These are phyloP conservation scores for Eupeodes corollae DNA, from an alignment of 1,140 invertebrate species.

Conservation along the genomic window DNA sequence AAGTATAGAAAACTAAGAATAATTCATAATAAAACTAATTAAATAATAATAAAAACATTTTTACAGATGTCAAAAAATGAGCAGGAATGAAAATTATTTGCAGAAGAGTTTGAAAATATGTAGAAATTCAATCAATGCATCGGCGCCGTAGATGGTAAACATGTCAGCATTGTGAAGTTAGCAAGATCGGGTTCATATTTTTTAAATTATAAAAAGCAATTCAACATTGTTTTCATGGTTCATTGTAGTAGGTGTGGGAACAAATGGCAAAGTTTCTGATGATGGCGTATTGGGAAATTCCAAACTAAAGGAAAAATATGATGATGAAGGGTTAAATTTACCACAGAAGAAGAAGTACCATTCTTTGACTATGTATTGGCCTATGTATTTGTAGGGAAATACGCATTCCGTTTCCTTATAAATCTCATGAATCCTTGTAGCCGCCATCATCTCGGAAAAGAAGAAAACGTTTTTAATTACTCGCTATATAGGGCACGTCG, in stretches of 20 bases:
- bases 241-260: slow-evolving; percentile 22
- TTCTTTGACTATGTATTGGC: slow-evolving; percentile 10
- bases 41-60: too few species aligned
- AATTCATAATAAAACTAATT: neutral
- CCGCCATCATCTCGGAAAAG: slow-evolving; percentile 8
- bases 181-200: slow-evolving; percentile 6
- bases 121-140: too few species aligned
- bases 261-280: slow-evolving; percentile 26
- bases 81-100: slow-evolving; percentile 8
- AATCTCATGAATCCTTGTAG: slow-evolving; percentile 29
- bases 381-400: slow-evolving; percentile 36
- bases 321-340: slow-evolving; percentile 11
- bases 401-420: slow-evolving; percentile 25
- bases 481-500: slow-evolving; percentile 26
- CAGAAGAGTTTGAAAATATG: slow-evolving; percentile 5
- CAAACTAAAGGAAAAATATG: slow-evolving; percentile 10
- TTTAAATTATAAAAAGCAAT: slow-evolving; percentile 10
- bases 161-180: slow-evolving; percentile 1
- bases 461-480: slow-evolving; percentile 38
- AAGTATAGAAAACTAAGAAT: neutral
- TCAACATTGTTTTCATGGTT: slow-evolving; percentile 4
- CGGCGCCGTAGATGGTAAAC: too few species aligned
- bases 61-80: slow-evolving; percentile 11
- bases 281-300: slow-evolving; percentile 22
- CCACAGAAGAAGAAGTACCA: slow-evolving; percentile 11